Evolutionary conservation across 2,888 invertebrate genomes (phyloP), one percentile per base, ranked within the genome.

Genomic region (Chrysotoxum bicinctum): DNA sequence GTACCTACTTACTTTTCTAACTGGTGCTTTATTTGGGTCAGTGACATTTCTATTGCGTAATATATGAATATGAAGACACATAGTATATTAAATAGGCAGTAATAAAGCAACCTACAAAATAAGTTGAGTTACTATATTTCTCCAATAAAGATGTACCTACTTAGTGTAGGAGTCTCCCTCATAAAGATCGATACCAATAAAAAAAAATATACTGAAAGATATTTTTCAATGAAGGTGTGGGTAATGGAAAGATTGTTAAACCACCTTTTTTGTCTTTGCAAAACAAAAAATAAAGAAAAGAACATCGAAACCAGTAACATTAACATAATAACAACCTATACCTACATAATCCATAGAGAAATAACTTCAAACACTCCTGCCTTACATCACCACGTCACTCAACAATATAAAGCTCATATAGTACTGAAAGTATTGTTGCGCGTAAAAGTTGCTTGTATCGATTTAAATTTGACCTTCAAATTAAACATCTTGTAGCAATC

Each of bases 231-330:
- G 6, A 35, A 21, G 23, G 66, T 66, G 66, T 50, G 66, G 48
- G 50, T 35, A 66, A 16, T 48, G 12, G 8, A 40, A 26, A 6
- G 43, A 35, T 37, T 37, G 4, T 58, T 16, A 8, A 14, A 30
- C 26, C 40, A n/a, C n/a, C 19, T 5, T 3, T 12, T 8, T 35
- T 9, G 19, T n/a, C 12, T 50, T 48, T 35, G 50, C 66, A 50
- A 66, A 66, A 45, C 12, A 43, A 48, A 48, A 40, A 40, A n/a
- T n/a, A 45, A 48, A 48, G 8, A 14, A 19, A 32, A 62, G 43
- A 64, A 48, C 14, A 62, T 62, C 62, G 14, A 45, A 64, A 45
- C 64, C 45, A 19, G 64, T n/a, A n/a, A n/a, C n/a, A n/a, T 45
- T 64, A 26, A 30, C 40, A 48, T 40, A 40, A 32, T 23, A 58